phyloP scores from a whole-genome alignment of 2,888 invertebrate species.

The Stramonita haemastoma region DNA sequence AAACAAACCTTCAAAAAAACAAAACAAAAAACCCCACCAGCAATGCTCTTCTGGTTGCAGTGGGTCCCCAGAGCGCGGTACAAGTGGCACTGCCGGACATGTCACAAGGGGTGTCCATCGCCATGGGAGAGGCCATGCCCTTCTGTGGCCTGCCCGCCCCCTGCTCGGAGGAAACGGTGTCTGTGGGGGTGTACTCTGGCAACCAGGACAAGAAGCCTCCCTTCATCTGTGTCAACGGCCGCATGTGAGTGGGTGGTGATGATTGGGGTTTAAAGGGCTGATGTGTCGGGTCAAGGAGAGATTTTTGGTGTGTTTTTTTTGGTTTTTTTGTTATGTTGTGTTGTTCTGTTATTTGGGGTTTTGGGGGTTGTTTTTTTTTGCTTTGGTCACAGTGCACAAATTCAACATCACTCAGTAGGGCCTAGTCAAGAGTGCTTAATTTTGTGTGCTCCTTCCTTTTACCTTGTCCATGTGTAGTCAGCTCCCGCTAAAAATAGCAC shows the following conservation, averaged over 20 bases:
- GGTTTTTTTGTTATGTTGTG: no score
- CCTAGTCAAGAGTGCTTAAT: no score
- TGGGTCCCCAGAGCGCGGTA: conserved; percentile 60
- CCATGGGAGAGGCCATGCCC: conserved; percentile 67
- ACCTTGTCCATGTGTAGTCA: no score
- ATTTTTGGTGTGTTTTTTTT: not conserved
- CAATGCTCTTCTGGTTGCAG: conserved; percentile 44
- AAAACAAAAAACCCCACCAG: no score
- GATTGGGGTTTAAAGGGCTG: not conserved
- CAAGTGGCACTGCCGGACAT: conserved; percentile 56
- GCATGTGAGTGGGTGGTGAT: conserved; percentile 76
- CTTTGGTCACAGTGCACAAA: no score
- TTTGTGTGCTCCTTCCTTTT: no score
- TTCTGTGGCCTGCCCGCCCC: conserved; percentile 78
- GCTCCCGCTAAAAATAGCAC: no score
- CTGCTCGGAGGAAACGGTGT: conserved; percentile 77
- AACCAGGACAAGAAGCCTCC: conserved; percentile 79
- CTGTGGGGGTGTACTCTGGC: conserved; percentile 79
- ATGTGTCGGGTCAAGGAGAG: not conserved
- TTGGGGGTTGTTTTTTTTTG: not conserved
- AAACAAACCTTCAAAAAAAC: no score
- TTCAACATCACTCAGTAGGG: no score
- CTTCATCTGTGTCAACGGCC: conserved; percentile 80
- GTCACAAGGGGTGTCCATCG: conserved; percentile 50
- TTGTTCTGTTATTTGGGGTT: not conserved